These are phyloP conservation scores for Lasioglossum oenotherae DNA, from an alignment of 2,888 invertebrate species.

Conservation along the genomic window DNA sequence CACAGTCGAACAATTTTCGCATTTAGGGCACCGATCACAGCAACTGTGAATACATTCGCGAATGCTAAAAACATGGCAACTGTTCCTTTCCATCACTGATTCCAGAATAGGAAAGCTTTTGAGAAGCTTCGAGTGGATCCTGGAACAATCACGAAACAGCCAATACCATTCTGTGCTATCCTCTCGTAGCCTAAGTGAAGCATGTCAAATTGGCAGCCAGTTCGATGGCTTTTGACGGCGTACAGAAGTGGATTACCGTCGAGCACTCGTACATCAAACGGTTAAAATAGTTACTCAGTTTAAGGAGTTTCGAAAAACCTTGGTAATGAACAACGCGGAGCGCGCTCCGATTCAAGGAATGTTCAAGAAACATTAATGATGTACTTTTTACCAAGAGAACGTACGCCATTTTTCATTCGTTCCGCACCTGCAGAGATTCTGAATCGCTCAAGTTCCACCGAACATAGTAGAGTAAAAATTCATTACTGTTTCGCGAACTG, in stretches of 20 bases:
- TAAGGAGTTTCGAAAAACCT: not conserved
- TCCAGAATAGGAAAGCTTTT: conserved; percentile 16
- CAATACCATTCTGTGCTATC: conserved; percentile 33
- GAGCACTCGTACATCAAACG: not conserved
- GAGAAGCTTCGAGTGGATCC: conserved; percentile 28
- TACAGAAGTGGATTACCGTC: conserved; percentile 23
- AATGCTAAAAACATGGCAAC: not conserved
- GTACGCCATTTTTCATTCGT: conserved; percentile 26
- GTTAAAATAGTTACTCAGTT: not conserved
- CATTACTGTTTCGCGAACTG: conserved; percentile 19
- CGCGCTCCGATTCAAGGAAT: not conserved
- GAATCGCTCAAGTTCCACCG: conserved; percentile 13
- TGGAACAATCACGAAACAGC: conserved; percentile 45
- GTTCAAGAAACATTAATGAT: not conserved
- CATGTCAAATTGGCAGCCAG: conserved; percentile 44
- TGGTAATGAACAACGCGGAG: not conserved
- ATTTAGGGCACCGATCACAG: not conserved
- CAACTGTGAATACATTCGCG: not conserved
- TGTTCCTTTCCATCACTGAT: conserved; percentile 9
- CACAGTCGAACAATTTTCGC: not conserved
- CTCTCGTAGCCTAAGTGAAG: conserved; percentile 27
- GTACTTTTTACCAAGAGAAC: too few species aligned
- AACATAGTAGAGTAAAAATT: conserved; percentile 33
- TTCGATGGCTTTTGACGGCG: conserved; percentile 41
- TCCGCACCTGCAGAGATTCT: not conserved